Conservation (phyloP, 1,140 invertebrate genomes). For the Fragariocoptes setiger region DNA sequence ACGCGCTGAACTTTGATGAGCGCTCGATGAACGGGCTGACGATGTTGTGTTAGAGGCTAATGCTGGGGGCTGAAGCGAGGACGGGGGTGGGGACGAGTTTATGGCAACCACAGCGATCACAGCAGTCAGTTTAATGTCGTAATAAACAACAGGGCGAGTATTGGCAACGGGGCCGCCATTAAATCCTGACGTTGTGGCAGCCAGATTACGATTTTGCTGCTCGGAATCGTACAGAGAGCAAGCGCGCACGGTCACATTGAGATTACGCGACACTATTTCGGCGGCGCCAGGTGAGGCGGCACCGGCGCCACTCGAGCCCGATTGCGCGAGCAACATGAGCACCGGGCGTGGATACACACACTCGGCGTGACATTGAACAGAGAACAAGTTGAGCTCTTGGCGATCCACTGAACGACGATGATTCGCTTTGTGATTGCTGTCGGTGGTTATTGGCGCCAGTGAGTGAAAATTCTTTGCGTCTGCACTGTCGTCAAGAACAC, state of each 20-base stretch:
- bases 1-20: no score
- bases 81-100: background rate
- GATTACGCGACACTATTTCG: background rate
- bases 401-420: no score
- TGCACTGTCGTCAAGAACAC: background rate
- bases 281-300: no score
- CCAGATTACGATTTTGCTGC: background rate
- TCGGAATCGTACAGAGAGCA: background rate
- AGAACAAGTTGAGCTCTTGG: background rate
- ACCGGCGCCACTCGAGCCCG: no score
- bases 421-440: no score
- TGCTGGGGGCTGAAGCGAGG: background rate
- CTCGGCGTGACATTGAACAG: background rate
- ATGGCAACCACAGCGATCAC: background rate
- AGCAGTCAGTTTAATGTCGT: background rate
- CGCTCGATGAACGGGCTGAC: background rate
- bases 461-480: background rate
- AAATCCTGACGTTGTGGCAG: background rate
- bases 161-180: background rate
- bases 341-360: background rate
- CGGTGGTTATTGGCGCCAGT: background rate
- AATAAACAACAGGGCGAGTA: no score
- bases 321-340: background rate
- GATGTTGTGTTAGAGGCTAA: background rate
- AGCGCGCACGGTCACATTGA: background rate